Evolutionary conservation across 2,113 vertebrate genomes (phyloP).

Genomic region (Paratilapia polleni): DNA sequence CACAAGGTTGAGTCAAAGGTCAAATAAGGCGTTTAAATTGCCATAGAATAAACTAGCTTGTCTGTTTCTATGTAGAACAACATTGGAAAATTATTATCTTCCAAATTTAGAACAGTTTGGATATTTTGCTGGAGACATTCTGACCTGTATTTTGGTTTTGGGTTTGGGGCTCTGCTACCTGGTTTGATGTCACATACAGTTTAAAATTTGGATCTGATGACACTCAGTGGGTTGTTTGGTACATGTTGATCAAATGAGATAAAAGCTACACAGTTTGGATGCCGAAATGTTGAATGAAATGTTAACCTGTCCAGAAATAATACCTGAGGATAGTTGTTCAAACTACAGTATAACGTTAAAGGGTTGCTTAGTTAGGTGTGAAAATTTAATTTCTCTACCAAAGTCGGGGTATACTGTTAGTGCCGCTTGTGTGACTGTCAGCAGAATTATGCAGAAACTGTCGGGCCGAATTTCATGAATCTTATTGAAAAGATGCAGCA

Average conservation of each 20-base stretch:
- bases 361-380: neutral
- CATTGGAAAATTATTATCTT: no score
- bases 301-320: neutral
- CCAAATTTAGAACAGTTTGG: no score
- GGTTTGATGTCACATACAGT: no score
- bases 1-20: neutral
- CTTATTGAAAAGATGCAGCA: neutral
- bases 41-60: neutral
- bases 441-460: no score
- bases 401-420: neutral
- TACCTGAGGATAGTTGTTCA: neutral
- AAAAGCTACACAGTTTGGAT: neutral
- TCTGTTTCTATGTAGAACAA: neutral
- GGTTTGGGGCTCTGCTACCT: neutral
- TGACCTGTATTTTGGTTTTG: neutral
- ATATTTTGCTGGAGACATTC: neutral
- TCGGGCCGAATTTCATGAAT: no score
- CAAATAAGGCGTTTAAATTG: slow-evolving; percentile 4
- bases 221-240: neutral
- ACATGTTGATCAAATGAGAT: neutral
- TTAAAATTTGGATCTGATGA: neutral
- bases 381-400: no score
- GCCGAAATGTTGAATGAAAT: neutral
- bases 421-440: neutral
- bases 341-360: neutral